phyloP scores from a whole-genome alignment of 53 echinoderm and acorn worm genomes.

The Apostichopus leukothele region DNA sequence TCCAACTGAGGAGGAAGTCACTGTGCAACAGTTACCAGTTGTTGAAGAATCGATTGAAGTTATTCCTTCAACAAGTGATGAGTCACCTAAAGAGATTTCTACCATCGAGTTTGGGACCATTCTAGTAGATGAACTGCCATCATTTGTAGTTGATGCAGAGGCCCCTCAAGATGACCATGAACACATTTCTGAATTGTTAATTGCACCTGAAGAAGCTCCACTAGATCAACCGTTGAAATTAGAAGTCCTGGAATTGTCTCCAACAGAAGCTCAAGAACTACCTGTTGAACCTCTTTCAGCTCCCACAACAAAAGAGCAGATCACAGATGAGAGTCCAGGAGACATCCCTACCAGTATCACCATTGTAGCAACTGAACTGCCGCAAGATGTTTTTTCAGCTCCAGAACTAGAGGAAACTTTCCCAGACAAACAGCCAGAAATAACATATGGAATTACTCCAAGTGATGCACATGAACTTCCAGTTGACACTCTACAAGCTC shows the following conservation, averaged over 20 bases:
- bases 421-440: conserved; percentile 45
- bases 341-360: background rate
- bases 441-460: conserved; percentile 1
- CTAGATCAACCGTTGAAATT: conserved; percentile 36
- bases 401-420: conserved; percentile 46
- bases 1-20: conserved; percentile 13
- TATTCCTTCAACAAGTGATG: background rate
- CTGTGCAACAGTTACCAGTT: conserved; percentile 9
- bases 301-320: conserved; percentile 44
- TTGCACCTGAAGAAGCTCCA: conserved; percentile 51
- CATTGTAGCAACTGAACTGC: conserved; percentile 54
- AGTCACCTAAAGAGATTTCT: conserved; percentile 6
- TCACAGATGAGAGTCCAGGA: conserved; percentile 57
- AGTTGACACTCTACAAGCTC: conserved; percentile 34
- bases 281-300: conserved; percentile 42
- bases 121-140: conserved; percentile 9
- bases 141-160: background rate
- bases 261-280: conserved; percentile 53
- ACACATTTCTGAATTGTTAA: conserved; percentile 66
- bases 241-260: conserved; percentile 31
- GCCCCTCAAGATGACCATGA: conserved; percentile 24
- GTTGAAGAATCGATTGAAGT: conserved; percentile 10
- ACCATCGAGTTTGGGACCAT: conserved; percentile 27
- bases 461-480: conserved; percentile 42
- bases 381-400: conserved; percentile 48